A percentile compares a stretch with the other conserved stretches of the same genome.
Conservation (phyloP, 1,140 invertebrate species). For the Eubasilissa regina region DNA sequence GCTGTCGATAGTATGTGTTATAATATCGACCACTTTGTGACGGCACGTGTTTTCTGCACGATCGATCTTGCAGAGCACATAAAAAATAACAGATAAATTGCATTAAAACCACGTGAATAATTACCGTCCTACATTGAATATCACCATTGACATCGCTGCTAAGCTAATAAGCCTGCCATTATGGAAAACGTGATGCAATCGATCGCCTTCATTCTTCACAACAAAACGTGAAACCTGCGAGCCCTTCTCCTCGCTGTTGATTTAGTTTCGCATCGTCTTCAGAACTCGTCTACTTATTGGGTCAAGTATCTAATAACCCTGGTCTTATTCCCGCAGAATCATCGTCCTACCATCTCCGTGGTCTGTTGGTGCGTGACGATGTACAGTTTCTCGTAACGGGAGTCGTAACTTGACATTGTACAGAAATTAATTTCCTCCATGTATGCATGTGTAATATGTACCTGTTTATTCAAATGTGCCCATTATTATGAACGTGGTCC, state of each 20-base stretch:
- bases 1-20: background rate
- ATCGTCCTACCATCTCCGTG: too few relatives aligned
- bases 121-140: background rate
- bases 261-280: too few relatives aligned
- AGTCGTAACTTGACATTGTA: constrained; percentile 20
- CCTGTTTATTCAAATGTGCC: too few relatives aligned
- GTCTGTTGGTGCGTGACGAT: constrained; percentile 24
- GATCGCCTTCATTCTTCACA: background rate
- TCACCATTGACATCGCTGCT: constrained; percentile 9
- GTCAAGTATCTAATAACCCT: too few relatives aligned
- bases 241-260: too few relatives aligned
- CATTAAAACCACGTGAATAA: background rate
- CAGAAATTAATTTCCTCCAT: constrained; percentile 17
- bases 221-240: too few relatives aligned
- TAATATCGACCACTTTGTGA: background rate
- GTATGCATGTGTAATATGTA: background rate
- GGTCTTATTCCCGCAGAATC: too few relatives aligned
- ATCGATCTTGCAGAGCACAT: constrained; percentile 6
- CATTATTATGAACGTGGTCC: too few relatives aligned
- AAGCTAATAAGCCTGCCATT: constrained; percentile 6
- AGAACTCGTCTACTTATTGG: too few relatives aligned
- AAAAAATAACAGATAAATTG: background rate
- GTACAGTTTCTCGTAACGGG: constrained; percentile 29
- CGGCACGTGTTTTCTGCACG: background rate
- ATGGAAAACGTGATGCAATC: constrained; percentile 28